Evolutionary conservation across 1,140 invertebrate species (phyloP), one percentile per base, ranked within the genome.

Genomic region (Halotydeus destructor): DNA sequence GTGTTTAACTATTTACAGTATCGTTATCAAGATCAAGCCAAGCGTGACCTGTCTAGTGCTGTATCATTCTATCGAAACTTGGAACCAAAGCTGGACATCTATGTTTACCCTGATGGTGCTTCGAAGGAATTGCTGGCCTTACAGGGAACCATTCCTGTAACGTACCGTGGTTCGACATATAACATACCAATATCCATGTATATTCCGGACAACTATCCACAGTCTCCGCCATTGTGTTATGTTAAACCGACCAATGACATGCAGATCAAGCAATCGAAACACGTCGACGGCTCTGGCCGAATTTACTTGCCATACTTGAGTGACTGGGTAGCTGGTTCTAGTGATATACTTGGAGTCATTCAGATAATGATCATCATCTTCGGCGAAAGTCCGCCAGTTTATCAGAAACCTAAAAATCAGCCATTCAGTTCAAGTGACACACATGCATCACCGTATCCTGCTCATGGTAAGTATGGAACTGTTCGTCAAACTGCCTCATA

Each of bases 131-230:
- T 94, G 40, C 60, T 91, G 9, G 78, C 78, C 57, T 63, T 96
- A 12, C 69, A 74, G 56, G 89, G 89, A 38, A 96, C 88, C 12
- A 85, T 96, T 56, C 86, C 88, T 23, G 81, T 94, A 2, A 64
- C 64, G 26, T 94, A 81, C 57, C 86, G 81, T 75, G 79, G 83
- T 43, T 71, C 66, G 38, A 69, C 62, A 14, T 99, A 98, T 61
- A 88, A 98, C 63, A 98, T 98, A 62, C 94, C 94, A 27, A 73
- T 98, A 22, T 78, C 77, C 58, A 77, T 98, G 52, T 97, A 85
- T 82, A 55, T 98, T 23, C 75, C 91, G 71, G 85, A 98, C 55
- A 93, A 84, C 22, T 84, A 98, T 69, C 94, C 94, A 1, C 74
- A 82, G 55, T 81, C 91, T 64, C 81, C 88, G 16, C 94, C 94